These are phyloP conservation scores for Ceratitis capitata DNA, from an alignment of 1,140 invertebrate species.

Conservation along the genomic window DNA sequence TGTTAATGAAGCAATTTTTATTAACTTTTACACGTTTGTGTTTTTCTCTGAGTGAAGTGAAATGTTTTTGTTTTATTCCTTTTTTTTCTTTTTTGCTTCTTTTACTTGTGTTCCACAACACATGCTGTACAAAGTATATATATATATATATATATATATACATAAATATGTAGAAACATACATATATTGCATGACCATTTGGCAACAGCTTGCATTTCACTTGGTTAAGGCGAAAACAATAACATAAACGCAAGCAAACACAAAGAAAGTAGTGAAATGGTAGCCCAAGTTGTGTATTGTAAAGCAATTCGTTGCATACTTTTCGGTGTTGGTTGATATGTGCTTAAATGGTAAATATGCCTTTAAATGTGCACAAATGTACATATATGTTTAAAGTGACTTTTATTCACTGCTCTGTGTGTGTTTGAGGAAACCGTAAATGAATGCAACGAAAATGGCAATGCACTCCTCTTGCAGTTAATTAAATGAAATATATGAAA, in stretches of 20 bases:
- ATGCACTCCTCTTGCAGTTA: not conserved
- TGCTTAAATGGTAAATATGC: not conserved
- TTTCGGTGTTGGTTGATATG: not conserved
- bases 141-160: not conserved
- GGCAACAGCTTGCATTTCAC: not conserved
- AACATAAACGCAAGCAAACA: not conserved
- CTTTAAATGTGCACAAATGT: not conserved
- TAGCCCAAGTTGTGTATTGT: not conserved
- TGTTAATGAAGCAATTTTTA: slow-evolving; percentile 41
- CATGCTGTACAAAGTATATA: too few species aligned
- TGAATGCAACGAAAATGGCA: not conserved
- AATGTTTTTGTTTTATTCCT: slow-evolving; percentile 1
- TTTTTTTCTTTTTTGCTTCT: not conserved
- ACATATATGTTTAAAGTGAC: not conserved
- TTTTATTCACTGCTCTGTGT: not conserved
- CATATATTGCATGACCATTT: not conserved
- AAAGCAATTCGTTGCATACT: slow-evolving; percentile 3
- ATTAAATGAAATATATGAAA: not conserved
- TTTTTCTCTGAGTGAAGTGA: slow-evolving; percentile 26
- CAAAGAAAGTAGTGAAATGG: not conserved
- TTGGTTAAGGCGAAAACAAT: not conserved
- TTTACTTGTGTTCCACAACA: not conserved
- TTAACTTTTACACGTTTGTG: slow-evolving; percentile 38
- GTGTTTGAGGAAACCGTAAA: too few species aligned
- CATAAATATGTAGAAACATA: not conserved